Conservation (phyloP, 2,113 vertebrate genomes). For the Lontra canadensis region DNA sequence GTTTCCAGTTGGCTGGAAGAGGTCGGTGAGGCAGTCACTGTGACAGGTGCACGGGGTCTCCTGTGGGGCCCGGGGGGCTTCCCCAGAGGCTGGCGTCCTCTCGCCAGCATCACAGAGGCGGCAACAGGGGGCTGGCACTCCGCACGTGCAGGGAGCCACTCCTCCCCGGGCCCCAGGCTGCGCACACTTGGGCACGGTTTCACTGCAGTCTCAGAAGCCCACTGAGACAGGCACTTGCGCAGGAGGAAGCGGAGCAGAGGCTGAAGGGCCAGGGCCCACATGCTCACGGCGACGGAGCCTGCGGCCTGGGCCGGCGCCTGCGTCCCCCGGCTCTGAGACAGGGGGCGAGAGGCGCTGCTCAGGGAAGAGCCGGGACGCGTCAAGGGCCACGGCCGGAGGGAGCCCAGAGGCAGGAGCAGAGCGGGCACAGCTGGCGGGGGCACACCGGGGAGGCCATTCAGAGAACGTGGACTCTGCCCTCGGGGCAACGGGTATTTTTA, state of each 20-base stretch:
- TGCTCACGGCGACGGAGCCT: neutral
- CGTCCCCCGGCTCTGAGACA: neutral
- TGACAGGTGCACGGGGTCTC: accelerated
- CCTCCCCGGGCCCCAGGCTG: neutral
- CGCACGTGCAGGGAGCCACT: neutral
- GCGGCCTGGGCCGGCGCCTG: accelerated
- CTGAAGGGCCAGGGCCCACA: neutral
- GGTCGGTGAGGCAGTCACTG: neutral
- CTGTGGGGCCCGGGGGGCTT: accelerated
- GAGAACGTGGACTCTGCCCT: neutral
- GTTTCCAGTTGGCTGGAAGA: neutral
- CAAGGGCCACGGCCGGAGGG: accelerated
- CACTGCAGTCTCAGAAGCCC: too few relatives aligned
- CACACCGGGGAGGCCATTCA: accelerated
- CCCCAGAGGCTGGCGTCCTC: neutral
- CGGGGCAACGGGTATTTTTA: neutral
- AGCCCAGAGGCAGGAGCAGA: neutral
- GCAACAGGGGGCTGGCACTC: neutral
- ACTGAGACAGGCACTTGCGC: accelerated
- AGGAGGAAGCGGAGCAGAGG: neutral
- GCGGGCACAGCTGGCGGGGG: accelerated
- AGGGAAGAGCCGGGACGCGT: neutral
- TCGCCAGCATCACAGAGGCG: neutral
- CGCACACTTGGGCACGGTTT: accelerated
- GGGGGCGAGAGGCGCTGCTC: neutral